Percentiles rank a stretch among this genome's conserved stretches.
phyloP scores from a whole-genome alignment of 2,888 invertebrate species.

The Linnaemya vulpina region DNA sequence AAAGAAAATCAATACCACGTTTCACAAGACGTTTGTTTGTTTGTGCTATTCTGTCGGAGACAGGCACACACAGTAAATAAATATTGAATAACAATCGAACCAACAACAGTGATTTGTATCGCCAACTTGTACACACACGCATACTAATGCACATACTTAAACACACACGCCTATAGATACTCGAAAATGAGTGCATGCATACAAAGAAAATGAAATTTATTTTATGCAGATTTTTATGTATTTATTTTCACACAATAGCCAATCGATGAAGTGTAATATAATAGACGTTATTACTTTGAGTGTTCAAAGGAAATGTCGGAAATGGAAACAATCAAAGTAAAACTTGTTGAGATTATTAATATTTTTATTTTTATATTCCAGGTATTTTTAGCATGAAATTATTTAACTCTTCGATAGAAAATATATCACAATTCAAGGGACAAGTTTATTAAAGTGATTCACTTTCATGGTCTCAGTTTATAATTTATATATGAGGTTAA shows the following conservation, averaged over 20 bases:
- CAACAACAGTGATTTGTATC: slow-evolving; percentile 50
- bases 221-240: neutral
- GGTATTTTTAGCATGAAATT: slow-evolving; percentile 7
- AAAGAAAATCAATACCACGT: slow-evolving; percentile 56
- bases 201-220: slow-evolving; percentile 9
- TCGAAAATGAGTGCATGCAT: neutral
- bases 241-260: slow-evolving; percentile 15
- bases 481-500: neutral
- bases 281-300: slow-evolving; percentile 6
- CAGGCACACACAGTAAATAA: slow-evolving; percentile 24
- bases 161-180: neutral
- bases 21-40: slow-evolving; percentile 23
- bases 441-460: neutral
- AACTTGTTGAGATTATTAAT: slow-evolving; percentile 34
- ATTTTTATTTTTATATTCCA: slow-evolving; percentile 4
- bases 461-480: neutral
- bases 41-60: neutral
- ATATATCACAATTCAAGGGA: neutral
- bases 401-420: neutral
- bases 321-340: slow-evolving; percentile 24
- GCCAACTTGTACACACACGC: neutral
- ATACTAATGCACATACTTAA: neutral
- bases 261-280: neutral
- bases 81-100: slow-evolving; percentile 43
- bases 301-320: slow-evolving; percentile 31